Conservation (phyloP, 2,888 invertebrate genomes). For the Dendrolimus pini region DNA sequence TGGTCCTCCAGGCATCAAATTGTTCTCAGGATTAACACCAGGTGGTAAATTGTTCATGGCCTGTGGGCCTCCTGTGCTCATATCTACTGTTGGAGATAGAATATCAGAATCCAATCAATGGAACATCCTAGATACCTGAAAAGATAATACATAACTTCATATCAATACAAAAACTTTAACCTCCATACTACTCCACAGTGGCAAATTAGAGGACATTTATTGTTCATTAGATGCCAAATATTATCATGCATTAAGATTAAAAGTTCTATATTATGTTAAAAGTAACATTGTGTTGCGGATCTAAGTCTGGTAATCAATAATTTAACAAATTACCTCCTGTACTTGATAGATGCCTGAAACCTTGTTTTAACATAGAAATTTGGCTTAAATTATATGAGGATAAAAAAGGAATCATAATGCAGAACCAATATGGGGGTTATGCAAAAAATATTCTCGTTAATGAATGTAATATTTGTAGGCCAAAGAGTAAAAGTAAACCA, state of each 20-base stretch:
- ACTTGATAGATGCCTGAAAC: too few relatives aligned
- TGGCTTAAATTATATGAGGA: background rate
- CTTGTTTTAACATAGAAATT: too few relatives aligned
- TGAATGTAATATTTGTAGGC: conserved; percentile 19
- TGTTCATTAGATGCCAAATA: background rate
- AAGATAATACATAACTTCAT: background rate
- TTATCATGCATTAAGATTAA: too few relatives aligned
- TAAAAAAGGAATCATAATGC: background rate
- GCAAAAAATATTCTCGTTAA: background rate
- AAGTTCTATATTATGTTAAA: too few relatives aligned
- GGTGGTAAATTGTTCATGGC: conserved; percentile 61
- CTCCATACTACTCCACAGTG: too few relatives aligned
- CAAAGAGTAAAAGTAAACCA: conserved; percentile 51
- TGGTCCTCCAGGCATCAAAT: conserved; percentile 73
- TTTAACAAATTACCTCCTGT: background rate
- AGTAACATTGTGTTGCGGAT: too few relatives aligned
- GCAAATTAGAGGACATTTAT: background rate
- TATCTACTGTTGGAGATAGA: conserved; percentile 14
- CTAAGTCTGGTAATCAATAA: background rate
- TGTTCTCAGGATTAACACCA: conserved; percentile 71
- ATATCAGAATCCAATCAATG: conserved; percentile 3
- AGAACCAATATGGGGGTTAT: background rate
- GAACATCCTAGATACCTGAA: background rate
- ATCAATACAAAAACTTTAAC: background rate
- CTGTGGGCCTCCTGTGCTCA: conserved; percentile 58